Evolutionary conservation across 2,888 invertebrate genomes (phyloP), one percentile per base, ranked within the genome.

Genomic region (Myopa testacea): DNA sequence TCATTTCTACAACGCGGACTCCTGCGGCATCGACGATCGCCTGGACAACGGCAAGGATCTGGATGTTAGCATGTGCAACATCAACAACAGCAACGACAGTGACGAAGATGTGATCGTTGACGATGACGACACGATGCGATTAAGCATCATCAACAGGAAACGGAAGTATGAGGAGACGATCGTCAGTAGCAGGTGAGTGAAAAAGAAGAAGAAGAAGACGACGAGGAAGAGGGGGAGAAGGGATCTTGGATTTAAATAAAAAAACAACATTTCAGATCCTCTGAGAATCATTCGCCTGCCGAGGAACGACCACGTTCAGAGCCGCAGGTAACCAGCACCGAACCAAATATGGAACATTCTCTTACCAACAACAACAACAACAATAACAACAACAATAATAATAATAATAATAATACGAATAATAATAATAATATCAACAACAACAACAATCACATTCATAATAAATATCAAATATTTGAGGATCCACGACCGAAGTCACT

Each of bases 31-130:
- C 80, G 85, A 82, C 62, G 84, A 85, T 45, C 83, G 83, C 8
- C 65, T 79, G 8, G 80, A 77, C 75, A 80, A 76, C 75, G 79
- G 79, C 75, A 75, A 79, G 62, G 80, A 78, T 63, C 81, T 38
- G 4, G 80, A 80, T 69, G 65, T 80, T 16, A 79, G 75, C 45
- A 8, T 65, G n/a, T 62, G 62, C 68, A 40, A 45, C 50, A 45
- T 81, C 62, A 86, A 86, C 77, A 87, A 87, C 79, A 88, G 88
- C 81, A 89, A 89, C 82, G 89, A 89, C 77, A 89, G 88, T 83
- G 89, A 89, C 50, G 89, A 90, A 82, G 89, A 90, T 83, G 89
- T 89, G 58, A 89, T 88, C 81, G 88, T 89, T 26, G 89, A 89
- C 76, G 89, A 89, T 81, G 89, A 89, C 81, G 89, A 89, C 76